phyloP scores from a whole-genome alignment of 2,797 vertebrate genomes.

The Chelidonichthys spinosus region DNA sequence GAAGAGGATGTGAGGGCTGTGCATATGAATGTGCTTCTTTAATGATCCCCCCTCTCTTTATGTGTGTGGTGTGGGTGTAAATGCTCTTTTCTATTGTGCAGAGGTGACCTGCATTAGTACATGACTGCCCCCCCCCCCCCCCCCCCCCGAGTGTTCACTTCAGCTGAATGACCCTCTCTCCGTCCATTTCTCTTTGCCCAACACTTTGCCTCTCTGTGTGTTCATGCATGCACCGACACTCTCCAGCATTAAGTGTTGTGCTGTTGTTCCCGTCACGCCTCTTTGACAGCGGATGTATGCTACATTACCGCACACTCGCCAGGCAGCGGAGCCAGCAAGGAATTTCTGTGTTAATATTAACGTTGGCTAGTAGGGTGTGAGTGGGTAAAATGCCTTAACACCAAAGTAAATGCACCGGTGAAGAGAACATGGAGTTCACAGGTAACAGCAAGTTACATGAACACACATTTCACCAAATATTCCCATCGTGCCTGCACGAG shows the following conservation, averaged over 20 bases:
- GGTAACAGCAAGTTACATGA: constrained; percentile 39
- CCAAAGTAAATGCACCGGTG: constrained; percentile 52
- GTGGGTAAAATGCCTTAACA: constrained; percentile 52
- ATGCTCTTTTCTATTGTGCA: constrained; percentile 55
- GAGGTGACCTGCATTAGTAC: constrained; percentile 73
- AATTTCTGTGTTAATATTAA: constrained; percentile 76
- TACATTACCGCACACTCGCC: constrained; percentile 63
- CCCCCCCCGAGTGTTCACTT: constrained; percentile 69
- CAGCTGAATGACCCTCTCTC: constrained; percentile 73
- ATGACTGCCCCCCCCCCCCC: constrained; percentile 52
- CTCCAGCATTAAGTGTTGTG: constrained; percentile 62
- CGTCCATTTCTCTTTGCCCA: constrained; percentile 47
- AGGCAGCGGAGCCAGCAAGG: constrained; percentile 58
- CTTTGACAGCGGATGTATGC: constrained; percentile 64
- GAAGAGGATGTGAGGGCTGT: constrained; percentile 47
- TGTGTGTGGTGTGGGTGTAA: constrained; percentile 61
- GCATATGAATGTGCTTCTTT: constrained; percentile 60
- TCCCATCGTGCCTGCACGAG: constrained; percentile 41
- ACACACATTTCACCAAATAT: constrained; percentile 35
- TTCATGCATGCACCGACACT: constrained; percentile 72
- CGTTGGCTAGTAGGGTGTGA: constrained; percentile 44
- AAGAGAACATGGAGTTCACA: constrained; percentile 34
- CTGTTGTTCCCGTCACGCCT: constrained; percentile 66
- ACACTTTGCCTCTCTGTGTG: constrained; percentile 69
- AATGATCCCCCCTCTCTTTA: constrained; percentile 17